Base-by-base conservation (phyloP, 2,113 vertebrate species). In the Gymnorhina tibicen region DNA sequence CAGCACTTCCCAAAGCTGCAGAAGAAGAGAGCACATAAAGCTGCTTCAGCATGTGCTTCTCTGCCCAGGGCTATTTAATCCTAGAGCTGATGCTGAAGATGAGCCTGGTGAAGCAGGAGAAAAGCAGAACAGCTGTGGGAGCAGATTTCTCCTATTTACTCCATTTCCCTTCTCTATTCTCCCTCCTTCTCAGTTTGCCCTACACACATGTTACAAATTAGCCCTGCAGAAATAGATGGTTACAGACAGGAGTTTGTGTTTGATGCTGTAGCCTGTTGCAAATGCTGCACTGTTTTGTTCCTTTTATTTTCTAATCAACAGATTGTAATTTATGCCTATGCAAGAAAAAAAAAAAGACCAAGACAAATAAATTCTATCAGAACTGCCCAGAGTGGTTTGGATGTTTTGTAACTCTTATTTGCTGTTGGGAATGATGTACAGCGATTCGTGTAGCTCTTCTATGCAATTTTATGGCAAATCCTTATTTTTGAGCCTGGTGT, bases 321-420 rank as follows among this genome's bases (percentile, higher is more conserved):
- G 94, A 98, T 93, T 98, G 97, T 98, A 98, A 98, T 97, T 98
- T 98, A 98, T 98, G 97, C 95, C 98, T 98, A 98, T 98, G 98
- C 98, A 98, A 98, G 91, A 69, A 86, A 96, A 92, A 96, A 97
- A 95, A 97, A 89, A 97, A 93, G 56, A 87, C 88, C 83, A 87
- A 94, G 89, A 96, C 85, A 93, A 96, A 94, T 98, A 98, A 98
- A 98, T 89, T 72, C 56, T 95, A 91, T 89, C 58, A 85, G 92
- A 96, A 83, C 37, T 24, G 14, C 80, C 70, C 30, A 8, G 49
- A 74, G 37, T 35, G 26, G 23, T 81, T 33, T 93, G 84, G 8
- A 59, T 77, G 23, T 55, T 76, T 56, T 63, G 5, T 17, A 41
- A 70, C 28, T 60, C 52, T 13, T 16, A 11, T 20, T 13, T 66